Percentiles rank a stretch among this genome's conserved stretches.
Evolutionary conservation across 1,140 invertebrate species (phyloP).

Genomic region (Lucilia cuprina): DNA sequence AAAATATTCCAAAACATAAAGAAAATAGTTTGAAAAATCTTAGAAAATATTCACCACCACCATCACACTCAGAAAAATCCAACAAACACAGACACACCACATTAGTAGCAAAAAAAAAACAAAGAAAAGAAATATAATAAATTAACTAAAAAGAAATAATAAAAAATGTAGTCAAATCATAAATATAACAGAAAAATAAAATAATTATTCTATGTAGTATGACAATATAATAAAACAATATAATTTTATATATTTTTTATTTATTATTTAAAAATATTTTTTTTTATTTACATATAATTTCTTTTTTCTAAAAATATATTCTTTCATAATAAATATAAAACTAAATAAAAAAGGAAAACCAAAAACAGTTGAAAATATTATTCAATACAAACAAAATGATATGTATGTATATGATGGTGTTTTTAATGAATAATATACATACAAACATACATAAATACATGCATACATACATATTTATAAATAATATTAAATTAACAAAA

Average conservation of each 20-base stretch:
- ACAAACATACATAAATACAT: background rate
- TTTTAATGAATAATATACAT: background rate
- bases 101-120: background rate
- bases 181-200: background rate
- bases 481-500: background rate
- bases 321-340: background rate
- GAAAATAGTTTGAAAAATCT: background rate
- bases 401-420: background rate
- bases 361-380: background rate
- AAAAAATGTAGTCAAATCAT: background rate
- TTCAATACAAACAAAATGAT: background rate
- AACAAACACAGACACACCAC: background rate
- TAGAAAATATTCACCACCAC: background rate
- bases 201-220: background rate
- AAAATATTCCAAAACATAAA: background rate
- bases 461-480: background rate
- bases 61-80: background rate
- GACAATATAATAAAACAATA: slow-evolving; percentile 8
- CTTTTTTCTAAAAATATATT: background rate
- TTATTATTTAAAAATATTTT: background rate
- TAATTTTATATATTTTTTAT: background rate
- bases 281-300: background rate
- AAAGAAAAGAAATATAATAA: background rate
- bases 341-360: background rate
- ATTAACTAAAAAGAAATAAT: background rate